Evolutionary conservation across 37 sponge, comb jelly and placozoan species (phyloP), one percentile per base, ranked within the genome.

Genomic region (Mnemiopsis leidyi): DNA sequence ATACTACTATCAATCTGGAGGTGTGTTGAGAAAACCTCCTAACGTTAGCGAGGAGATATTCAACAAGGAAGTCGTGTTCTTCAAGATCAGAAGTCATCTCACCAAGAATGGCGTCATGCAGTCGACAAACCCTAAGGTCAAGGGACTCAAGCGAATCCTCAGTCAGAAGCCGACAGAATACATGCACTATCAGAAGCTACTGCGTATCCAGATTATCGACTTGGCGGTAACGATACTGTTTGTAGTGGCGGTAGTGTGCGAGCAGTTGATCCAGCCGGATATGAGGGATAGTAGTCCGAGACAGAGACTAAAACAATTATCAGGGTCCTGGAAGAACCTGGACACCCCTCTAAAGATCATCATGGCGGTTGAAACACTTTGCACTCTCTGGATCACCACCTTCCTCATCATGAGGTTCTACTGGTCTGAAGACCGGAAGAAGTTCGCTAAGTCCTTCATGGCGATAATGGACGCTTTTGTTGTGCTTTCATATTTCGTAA

Each of bases 361-460:
- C 39, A 85, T 85, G 90, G 23, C 61, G 0, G 36, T 85, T 39
- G 90, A 85, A 29, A 85, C 90, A 3, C 90, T 85, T 25, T 85
- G 90, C 61, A 85, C 90, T 13, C 29, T 85, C 24, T 85, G 90
- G 90, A 85, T 85, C 32, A 85, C 90, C 9, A 85, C 90, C 48
- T 85, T 85, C 48, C 48, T 85, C 39, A 85, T 85, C 30, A 38
- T 85, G 61, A 13, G 90, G 26, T 40, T 85, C n/a, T 85, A 85
- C 26, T 85, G 90, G 90, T 40, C 61, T 28, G 90, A 85, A 2
- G 48, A 85, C 61, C 38, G 90, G 90, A 85, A 18, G 26, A 85
- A 85, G 90, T 85, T 85, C 48, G 90, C 90, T 5, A 85, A 85
- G 29, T 85, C 90, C 0, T 85, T 85, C 90, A 85, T 85, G 90